phyloP scores from a whole-genome alignment of 2,113 vertebrate genomes.

The Anolis sagrei region DNA sequence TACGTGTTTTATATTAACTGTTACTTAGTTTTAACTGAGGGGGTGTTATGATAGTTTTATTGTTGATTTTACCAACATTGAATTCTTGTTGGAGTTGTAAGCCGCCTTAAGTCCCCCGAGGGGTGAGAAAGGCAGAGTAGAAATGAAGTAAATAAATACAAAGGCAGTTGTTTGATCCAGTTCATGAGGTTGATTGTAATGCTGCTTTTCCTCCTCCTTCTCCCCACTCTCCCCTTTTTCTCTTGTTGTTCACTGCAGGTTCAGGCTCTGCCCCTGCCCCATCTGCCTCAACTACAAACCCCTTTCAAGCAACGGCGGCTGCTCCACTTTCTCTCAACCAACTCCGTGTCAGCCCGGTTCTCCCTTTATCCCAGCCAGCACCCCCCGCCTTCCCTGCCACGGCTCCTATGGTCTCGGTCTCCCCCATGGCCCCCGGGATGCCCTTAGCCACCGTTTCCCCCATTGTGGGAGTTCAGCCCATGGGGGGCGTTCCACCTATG shows the following conservation, averaged over 20 bases:
- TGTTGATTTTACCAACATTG: too few relatives aligned
- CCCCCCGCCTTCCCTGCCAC: constrained; percentile 42
- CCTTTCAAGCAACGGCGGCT: constrained; percentile 73
- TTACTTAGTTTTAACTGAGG: too few relatives aligned
- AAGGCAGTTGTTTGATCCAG: too few relatives aligned
- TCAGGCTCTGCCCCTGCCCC: constrained; percentile 36
- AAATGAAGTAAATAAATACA: too few relatives aligned
- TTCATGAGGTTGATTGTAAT: too few relatives aligned
- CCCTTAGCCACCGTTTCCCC: constrained; percentile 69
- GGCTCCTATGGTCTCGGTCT: constrained; percentile 60
- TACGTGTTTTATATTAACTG: too few relatives aligned
- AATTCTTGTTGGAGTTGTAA: too few relatives aligned
- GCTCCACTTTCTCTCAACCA: constrained; percentile 85
- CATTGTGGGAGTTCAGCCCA: constrained; percentile 59
- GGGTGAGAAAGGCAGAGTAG: too few relatives aligned
- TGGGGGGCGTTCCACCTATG: constrained; percentile 57
- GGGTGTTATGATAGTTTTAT: too few relatives aligned
- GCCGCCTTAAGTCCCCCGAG: too few relatives aligned
- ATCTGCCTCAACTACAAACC: constrained; percentile 61
- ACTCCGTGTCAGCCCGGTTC: constrained; percentile 88
- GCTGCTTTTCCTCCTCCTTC: too few relatives aligned
- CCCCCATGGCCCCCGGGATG: constrained; percentile 69
- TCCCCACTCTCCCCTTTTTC: constrained; percentile 45
- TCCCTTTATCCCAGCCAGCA: constrained; percentile 80
- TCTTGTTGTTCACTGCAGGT: background rate